Base-by-base conservation (phyloP, 2,113 vertebrate species). In the Rhinolophus ferrumequinum region DNA sequence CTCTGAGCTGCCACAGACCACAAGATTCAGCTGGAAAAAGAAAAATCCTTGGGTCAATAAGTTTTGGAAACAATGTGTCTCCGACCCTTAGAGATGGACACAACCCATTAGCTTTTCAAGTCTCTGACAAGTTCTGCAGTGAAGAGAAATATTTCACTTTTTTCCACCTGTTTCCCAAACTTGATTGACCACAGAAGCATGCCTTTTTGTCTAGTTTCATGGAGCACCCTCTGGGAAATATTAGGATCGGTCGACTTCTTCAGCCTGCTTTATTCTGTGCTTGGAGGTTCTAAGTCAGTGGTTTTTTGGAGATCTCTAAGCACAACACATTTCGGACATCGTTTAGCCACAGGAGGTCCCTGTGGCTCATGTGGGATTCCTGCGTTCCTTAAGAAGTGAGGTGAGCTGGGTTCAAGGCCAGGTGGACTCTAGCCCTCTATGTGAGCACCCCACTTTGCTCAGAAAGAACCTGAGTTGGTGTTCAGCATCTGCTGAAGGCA, bases 221-320 rank as follows among this genome's bases (percentile, higher is more conserved):
- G 11, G 50, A 10, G 44, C 28, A 1, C 22, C 19, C 15, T 18
- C 33, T 41, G n/a, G 69, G 69, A 70, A 30, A 0, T 21, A 1
- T 5, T 15, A 28, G 75, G 28, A 1, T 1, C 0, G 33, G 18
- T 11, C n/a, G 41, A n/a, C 11, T 13, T 8, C 50, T 1, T 21
- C 3, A 0, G 75, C 50, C 64, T 8, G 26, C 52, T 28, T 24
- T 18, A 1, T 2, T 79, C 81, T 16, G 30, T 73, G 62, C 89
- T 82, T 5, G 1, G 28, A 75, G 69, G 24, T 11, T 3, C 64
- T 26, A 21, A 22, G 3, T n/a, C 47, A 8, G 38, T 2, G 21
- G 4, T 13, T 76, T 33, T 87, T 52, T 11, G 76, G 28, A 8
- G 11, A 15, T 14, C 28, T 75, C 62, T 41, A 14, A 86, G 33